Conservation (phyloP, 2,113 vertebrate species). For the Peromyscus leucopus region DNA sequence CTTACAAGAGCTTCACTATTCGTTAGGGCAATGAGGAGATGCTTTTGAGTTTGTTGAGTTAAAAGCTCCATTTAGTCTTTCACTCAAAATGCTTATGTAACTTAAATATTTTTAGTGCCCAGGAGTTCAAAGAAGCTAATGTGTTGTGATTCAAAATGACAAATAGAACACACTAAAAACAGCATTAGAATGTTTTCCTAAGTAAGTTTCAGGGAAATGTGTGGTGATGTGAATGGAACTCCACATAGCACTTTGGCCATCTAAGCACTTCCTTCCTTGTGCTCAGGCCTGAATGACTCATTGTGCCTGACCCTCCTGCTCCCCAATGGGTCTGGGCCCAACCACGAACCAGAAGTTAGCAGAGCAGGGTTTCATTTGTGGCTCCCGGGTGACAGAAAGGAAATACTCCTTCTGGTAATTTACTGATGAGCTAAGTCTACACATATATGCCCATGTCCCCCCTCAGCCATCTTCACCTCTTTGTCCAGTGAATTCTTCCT, state of each 20-base stretch:
- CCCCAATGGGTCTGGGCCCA: conserved; percentile 77
- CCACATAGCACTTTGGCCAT: conserved; percentile 84
- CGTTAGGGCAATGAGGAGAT: conserved; percentile 81
- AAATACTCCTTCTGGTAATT: conserved; percentile 84
- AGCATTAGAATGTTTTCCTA: conserved; percentile 85
- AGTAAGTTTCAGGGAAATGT: conserved; percentile 84
- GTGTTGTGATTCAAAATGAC: conserved; percentile 88
- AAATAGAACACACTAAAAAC: conserved; percentile 88
- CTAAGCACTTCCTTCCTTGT: conserved; percentile 87
- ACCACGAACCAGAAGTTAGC: conserved; percentile 83
- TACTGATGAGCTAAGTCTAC: conserved; percentile 81
- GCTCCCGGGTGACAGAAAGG: conserved; percentile 76
- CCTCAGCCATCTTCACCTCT: conserved; percentile 60
- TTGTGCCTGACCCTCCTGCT: conserved; percentile 83
- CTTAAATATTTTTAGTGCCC: conserved; percentile 88
- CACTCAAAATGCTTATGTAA: conserved; percentile 86
- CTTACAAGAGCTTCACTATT: conserved; percentile 85
- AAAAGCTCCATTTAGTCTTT: conserved; percentile 85
- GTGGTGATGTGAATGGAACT: conserved; percentile 86
- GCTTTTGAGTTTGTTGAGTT: conserved; percentile 82
- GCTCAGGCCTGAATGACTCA: conserved; percentile 87
- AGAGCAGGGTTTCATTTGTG: conserved; percentile 82
- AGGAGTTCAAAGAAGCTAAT: conserved; percentile 88
- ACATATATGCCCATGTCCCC: conserved; percentile 69
- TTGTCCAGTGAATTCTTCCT: conserved; percentile 75